Evolutionary conservation across 1,140 invertebrate species (phyloP).

Genomic region (Scaptomyza pallida): DNA sequence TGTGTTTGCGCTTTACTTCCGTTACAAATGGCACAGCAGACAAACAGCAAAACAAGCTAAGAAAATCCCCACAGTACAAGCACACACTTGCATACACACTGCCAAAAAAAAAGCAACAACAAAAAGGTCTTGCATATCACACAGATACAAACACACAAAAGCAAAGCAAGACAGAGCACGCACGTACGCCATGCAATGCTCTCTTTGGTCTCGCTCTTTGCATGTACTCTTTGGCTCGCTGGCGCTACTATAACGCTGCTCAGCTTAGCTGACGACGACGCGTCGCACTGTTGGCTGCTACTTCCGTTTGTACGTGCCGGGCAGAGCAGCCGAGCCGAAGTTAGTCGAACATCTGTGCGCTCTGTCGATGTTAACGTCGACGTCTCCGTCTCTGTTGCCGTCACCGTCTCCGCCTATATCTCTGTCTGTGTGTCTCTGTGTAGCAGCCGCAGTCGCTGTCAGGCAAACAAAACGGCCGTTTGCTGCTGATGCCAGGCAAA

Average conservation of each 20-base stretch:
- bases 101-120: too few relatives aligned
- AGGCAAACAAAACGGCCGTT: constrained; percentile 36
- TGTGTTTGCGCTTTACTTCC: constrained; percentile 74
- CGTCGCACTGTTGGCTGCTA: constrained; percentile 28
- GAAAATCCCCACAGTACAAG: constrained; percentile 40
- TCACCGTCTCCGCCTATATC: background rate
- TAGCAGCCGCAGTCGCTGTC: constrained; percentile 6
- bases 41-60: constrained; percentile 44
- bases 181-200: constrained; percentile 59
- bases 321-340: constrained; percentile 31
- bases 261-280: constrained; percentile 19
- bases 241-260: constrained; percentile 18
- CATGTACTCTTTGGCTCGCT: constrained; percentile 43
- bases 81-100: constrained; percentile 16
- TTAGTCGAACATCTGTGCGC: constrained; percentile 39
- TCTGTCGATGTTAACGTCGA: constrained; percentile 12
- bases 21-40: constrained; percentile 65
- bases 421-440: too few relatives aligned
- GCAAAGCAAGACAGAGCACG: constrained; percentile 14
- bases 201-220: constrained; percentile 30
- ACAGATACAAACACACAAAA: background rate
- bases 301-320: constrained; percentile 49
- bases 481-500: constrained; percentile 24
- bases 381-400: background rate
- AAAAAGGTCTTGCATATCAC: too few relatives aligned